Percentiles rank a stretch among this genome's conserved stretches.
phyloP scores from a whole-genome alignment of 2,113 vertebrate species.

The Silurus asotus region DNA sequence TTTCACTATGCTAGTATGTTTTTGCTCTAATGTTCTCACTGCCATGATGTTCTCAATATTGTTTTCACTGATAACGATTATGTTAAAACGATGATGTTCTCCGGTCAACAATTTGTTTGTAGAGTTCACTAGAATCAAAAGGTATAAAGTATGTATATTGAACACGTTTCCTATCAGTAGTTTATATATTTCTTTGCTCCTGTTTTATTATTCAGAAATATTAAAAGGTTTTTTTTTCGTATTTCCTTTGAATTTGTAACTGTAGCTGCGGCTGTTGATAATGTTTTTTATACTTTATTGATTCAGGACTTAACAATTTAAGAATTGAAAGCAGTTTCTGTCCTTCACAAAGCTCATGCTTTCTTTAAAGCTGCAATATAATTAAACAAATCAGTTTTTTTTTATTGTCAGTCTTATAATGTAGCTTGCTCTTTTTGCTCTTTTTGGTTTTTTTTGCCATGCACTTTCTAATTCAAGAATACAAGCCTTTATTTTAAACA shows the following conservation, averaged over 20 bases:
- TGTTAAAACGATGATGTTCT: too few species aligned
- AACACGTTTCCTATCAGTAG: not conserved
- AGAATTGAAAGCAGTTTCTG: not conserved
- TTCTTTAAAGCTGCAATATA: not conserved
- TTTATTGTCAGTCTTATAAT: not conserved
- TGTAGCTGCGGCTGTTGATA: not conserved
- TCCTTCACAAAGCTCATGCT: not conserved
- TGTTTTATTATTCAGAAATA: not conserved
- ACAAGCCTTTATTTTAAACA: slow-evolving; percentile 5
- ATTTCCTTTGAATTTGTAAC: not conserved
- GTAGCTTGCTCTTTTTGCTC: not conserved
- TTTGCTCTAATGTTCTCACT: not conserved
- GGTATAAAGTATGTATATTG: not conserved
- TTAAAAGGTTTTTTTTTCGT: not conserved
- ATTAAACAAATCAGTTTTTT: not conserved
- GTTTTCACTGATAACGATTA: too few species aligned
- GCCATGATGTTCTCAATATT: too few species aligned
- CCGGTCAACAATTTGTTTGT: too few species aligned
- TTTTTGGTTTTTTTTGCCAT: not conserved
- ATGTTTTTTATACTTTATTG: not conserved
- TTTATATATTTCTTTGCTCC: not conserved
- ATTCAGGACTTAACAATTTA: not conserved
- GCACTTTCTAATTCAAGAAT: not conserved
- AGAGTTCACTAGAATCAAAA: not conserved
- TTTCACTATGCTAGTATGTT: too few species aligned